A percentile compares a stretch with the other conserved stretches of the same genome.
phyloP scores from a whole-genome alignment of 2,888 invertebrate species.

The Parnassius glacialis region DNA sequence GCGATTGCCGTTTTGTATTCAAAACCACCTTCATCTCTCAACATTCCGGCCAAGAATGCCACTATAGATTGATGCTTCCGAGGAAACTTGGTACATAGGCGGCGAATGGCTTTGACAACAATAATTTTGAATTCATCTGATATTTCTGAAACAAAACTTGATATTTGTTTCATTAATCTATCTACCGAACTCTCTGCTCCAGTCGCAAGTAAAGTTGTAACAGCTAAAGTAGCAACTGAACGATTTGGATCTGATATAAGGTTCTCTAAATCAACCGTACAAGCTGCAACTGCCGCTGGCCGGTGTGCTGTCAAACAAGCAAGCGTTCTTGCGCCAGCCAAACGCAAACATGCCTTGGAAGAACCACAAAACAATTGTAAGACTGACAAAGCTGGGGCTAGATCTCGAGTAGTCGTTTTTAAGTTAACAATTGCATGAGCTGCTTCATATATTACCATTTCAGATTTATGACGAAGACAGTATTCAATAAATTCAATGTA shows the following conservation, averaged over 20 bases:
- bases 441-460: conserved; percentile 99
- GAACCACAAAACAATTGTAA: conserved; percentile 98
- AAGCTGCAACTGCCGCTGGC: conserved; percentile 97
- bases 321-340: conserved; percentile 98
- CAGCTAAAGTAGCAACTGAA: conserved; percentile 98
- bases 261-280: conserved; percentile 98
- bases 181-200: conserved; percentile 99
- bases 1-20: conserved; percentile 99
- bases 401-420: conserved; percentile 90
- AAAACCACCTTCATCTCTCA: conserved; percentile 97
- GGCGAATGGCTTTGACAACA: conserved; percentile 95
- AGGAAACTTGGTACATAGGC: conserved; percentile 97
- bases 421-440: conserved; percentile 98
- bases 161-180: conserved; percentile 99
- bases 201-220: conserved; percentile 98
- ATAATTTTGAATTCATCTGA: conserved; percentile 99
- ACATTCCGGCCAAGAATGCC: conserved; percentile 97
- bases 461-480: conserved; percentile 97
- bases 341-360: conserved; percentile 95
- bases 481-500: conserved; percentile 96
- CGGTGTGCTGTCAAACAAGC: conserved; percentile 98
- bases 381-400: conserved; percentile 97
- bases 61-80: conserved; percentile 97
- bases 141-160: conserved; percentile 98
- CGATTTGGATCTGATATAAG: conserved; percentile 98